Percentiles rank a stretch among this genome's conserved stretches.
These are phyloP conservation scores for Diacarnus erythraeanus DNA, from an alignment of 37 sponge, comb jelly and placozoan species.

Conservation along the genomic window DNA sequence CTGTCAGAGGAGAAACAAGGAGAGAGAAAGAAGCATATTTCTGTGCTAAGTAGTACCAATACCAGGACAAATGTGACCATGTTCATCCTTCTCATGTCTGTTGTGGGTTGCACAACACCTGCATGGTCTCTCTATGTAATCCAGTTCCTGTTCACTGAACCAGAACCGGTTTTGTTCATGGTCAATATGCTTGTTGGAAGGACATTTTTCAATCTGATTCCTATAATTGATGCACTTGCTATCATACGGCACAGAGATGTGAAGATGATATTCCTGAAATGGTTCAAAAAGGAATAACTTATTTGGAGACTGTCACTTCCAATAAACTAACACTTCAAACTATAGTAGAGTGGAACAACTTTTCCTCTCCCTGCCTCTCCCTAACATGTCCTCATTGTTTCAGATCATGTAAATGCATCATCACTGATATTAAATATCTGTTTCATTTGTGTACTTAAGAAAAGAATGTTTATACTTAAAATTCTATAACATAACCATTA, in stretches of 20 bases:
- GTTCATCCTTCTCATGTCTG: not conserved
- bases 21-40: not conserved
- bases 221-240: not conserved
- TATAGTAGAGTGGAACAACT: not conserved
- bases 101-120: not conserved
- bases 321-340: not conserved
- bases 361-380: too few species aligned
- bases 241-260: not conserved
- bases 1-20: not conserved
- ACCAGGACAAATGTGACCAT: not conserved
- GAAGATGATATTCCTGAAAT: not conserved
- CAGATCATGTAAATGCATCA: too few species aligned
- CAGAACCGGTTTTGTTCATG: not conserved
- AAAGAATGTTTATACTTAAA: too few species aligned
- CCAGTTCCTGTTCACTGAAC: not conserved
- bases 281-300: not conserved
- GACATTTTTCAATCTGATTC: not conserved
- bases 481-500: too few species aligned
- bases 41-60: not conserved
- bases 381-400: too few species aligned
- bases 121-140: not conserved
- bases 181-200: slow-evolving; percentile 10
- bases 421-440: too few species aligned
- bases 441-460: too few species aligned
- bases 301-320: not conserved